These are phyloP conservation scores for Physella acuta DNA, from an alignment of 1,140 invertebrate species.

Conservation along the genomic window DNA sequence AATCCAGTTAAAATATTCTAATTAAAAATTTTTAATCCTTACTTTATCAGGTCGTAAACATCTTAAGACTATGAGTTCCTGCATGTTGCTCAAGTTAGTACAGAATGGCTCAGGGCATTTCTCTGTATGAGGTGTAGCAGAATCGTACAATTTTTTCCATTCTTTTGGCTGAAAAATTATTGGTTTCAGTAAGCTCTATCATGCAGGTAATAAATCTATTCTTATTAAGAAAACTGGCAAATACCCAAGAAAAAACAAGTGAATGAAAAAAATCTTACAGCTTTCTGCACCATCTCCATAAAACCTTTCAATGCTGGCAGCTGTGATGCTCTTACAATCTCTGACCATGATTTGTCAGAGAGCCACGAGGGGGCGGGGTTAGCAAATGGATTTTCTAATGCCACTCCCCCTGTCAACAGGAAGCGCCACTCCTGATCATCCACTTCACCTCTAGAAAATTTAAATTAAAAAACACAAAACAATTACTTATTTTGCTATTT, in stretches of 20 bases:
- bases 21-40: background rate
- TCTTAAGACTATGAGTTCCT: conserved; percentile 54
- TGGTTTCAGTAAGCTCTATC: too few species aligned
- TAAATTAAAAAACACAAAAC: conserved; percentile 10
- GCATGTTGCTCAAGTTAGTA: conserved; percentile 42
- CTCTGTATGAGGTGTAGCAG: conserved; percentile 44
- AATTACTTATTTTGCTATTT: too few species aligned
- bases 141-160: conserved; percentile 58
- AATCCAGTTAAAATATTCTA: background rate
- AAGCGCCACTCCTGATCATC: conserved; percentile 59
- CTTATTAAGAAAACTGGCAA: too few species aligned
- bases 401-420: conserved; percentile 58
- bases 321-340: conserved; percentile 56
- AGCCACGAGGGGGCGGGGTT: conserved; percentile 58
- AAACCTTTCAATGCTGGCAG: conserved; percentile 55
- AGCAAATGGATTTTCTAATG: conserved; percentile 57
- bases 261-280: conserved; percentile 39
- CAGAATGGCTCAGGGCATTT: conserved; percentile 46
- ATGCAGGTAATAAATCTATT: too few species aligned
- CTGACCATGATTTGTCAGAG: conserved; percentile 58
- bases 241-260: background rate
- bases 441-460: conserved; percentile 50
- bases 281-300: conserved; percentile 56
- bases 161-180: conserved; percentile 38
- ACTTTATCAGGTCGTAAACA: conserved; percentile 60